Evolutionary conservation across 2,797 vertebrate genomes (phyloP).

Genomic region (Sphenopsis melanotis): DNA sequence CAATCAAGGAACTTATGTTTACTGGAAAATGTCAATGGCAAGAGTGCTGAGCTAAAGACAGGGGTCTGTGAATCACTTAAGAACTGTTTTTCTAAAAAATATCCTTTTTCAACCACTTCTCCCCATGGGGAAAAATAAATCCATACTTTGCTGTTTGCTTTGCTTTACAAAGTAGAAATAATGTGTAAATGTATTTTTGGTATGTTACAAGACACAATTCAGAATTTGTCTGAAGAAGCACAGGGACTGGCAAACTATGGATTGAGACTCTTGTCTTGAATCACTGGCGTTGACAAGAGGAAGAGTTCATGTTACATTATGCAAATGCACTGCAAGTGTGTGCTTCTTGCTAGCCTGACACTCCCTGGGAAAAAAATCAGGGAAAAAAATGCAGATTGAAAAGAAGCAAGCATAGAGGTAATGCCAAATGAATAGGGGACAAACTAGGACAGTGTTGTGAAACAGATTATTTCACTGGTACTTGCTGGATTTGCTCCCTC

Average conservation of each 20-base stretch:
- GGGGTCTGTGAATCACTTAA: not conserved
- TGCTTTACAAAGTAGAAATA: not conserved
- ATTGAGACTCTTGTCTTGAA: not conserved
- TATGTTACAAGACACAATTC: not conserved
- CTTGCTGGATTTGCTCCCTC: not conserved
- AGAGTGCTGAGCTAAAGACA: not conserved
- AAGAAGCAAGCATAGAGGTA: not conserved
- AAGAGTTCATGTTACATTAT: not conserved
- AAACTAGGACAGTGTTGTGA: not conserved
- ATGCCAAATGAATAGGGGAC: not conserved
- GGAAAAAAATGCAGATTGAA: not conserved
- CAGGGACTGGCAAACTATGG: not conserved
- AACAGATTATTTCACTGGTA: not conserved
- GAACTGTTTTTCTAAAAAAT: not conserved
- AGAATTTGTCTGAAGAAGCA: not conserved
- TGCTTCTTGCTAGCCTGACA: not conserved
- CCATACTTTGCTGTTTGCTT: not conserved
- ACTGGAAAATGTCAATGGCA: not conserved
- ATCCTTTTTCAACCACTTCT: not conserved
- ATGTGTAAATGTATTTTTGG: not conserved
- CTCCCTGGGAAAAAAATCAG: not conserved
- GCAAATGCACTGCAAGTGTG: not conserved
- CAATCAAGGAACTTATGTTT: not conserved
- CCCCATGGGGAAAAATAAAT: not conserved
- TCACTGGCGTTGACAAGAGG: not conserved